A percentile compares a stretch with the other conserved stretches of the same genome.
These are phyloP conservation scores for Loriculus beryllinus DNA, from an alignment of 2,797 vertebrate species.

Conservation along the genomic window DNA sequence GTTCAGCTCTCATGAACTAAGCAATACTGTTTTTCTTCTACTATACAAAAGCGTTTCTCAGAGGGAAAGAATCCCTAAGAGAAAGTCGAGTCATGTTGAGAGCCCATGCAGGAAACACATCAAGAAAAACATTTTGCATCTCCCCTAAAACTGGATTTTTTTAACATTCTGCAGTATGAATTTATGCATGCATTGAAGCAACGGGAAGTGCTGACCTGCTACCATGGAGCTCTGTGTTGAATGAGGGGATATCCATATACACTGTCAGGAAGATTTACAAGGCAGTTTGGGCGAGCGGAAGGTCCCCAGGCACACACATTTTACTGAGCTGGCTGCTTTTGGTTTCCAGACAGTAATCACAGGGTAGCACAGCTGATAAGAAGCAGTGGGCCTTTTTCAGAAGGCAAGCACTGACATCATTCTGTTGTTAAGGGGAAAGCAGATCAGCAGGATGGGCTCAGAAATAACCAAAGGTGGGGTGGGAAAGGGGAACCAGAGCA, in stretches of 20 bases:
- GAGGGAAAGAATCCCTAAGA: neutral
- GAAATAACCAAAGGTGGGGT: neutral
- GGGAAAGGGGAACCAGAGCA: neutral
- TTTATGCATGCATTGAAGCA: neutral
- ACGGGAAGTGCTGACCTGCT: neutral
- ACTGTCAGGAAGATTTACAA: neutral
- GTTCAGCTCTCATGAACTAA: neutral
- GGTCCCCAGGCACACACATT: neutral
- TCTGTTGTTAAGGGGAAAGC: neutral
- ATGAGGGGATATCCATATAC: neutral
- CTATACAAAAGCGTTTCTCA: neutral
- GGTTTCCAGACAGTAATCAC: neutral
- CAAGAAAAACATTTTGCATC: neutral
- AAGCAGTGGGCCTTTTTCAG: neutral
- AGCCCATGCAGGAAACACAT: neutral
- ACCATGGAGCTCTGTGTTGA: neutral
- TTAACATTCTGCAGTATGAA: neutral
- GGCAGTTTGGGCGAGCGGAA: neutral
- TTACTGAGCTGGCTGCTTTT: neutral
- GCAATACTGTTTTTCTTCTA: neutral
- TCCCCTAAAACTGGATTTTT: accelerated
- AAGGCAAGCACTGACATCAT: neutral
- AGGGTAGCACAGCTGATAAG: neutral
- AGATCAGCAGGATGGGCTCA: neutral
- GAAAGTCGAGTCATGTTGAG: neutral